A percentile compares a stretch with the other conserved stretches of the same genome.
phyloP scores from a whole-genome alignment of 2,113 vertebrate genomes.

The Mesocricetus auratus region DNA sequence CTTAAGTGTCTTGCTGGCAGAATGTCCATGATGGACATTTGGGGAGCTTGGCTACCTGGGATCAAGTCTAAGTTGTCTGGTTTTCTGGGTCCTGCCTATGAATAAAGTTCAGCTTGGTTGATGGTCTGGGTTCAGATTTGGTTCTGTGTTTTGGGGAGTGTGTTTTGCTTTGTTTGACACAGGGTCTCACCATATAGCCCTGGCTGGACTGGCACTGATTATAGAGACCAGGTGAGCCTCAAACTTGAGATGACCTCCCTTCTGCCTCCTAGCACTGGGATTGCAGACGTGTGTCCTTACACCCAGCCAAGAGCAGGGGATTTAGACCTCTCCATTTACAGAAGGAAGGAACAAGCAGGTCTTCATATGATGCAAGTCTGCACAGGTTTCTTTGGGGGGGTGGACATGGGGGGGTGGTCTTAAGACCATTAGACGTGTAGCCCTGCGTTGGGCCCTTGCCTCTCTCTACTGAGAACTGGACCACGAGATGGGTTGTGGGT shows the following conservation, averaged over 20 bases:
- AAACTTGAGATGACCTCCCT: background rate
- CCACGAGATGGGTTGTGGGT: conserved; percentile 54
- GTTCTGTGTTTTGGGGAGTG: background rate
- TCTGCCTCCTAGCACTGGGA: background rate
- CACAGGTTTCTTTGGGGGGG: background rate
- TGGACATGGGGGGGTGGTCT: background rate
- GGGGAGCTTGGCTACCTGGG: background rate
- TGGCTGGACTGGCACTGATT: background rate
- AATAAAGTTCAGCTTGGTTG: background rate
- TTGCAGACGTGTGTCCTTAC: background rate
- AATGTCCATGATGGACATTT: background rate
- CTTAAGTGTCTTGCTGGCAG: too few species aligned
- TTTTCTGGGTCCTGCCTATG: background rate
- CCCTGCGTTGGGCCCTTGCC: background rate
- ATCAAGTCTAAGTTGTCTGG: background rate
- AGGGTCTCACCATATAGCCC: background rate
- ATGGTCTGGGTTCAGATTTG: background rate
- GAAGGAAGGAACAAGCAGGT: background rate
- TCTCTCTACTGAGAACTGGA: background rate
- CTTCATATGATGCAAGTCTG: background rate
- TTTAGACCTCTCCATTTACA: background rate
- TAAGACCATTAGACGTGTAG: background rate
- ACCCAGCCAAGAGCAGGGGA: background rate
- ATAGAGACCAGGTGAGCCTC: background rate
- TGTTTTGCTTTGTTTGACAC: background rate